These are phyloP conservation scores for Lontra canadensis DNA, from an alignment of 2,113 vertebrate genomes.

Conservation along the genomic window DNA sequence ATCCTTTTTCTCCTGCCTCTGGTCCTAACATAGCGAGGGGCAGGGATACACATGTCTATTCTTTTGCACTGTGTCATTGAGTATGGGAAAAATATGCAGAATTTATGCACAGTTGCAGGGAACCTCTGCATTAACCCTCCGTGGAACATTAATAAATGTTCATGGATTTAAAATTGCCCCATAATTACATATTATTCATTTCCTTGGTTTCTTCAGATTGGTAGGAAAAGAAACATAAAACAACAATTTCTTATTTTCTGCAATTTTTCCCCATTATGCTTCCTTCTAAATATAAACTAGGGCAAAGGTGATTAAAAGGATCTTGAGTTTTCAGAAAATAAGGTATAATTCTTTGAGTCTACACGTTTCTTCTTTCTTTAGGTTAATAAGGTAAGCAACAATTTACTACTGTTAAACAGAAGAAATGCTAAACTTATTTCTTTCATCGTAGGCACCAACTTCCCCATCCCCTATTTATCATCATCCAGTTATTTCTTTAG, in stretches of 20 bases:
- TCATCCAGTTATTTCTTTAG: neutral
- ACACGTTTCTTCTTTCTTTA: neutral
- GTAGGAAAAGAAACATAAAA: neutral
- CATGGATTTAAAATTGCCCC: neutral
- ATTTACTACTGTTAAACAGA: neutral
- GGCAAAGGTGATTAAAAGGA: neutral
- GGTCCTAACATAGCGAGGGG: neutral
- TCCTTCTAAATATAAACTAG: neutral
- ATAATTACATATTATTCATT: neutral
- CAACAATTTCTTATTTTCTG: conserved; percentile 48
- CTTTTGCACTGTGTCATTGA: neutral
- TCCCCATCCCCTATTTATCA: neutral
- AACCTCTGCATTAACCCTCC: neutral
- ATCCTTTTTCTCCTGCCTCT: conserved; percentile 28
- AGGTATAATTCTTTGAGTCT: neutral
- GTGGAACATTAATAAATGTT: neutral
- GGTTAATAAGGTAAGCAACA: neutral
- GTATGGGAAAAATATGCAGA: neutral
- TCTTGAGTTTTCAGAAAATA: conserved; percentile 29
- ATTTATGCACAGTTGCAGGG: neutral
- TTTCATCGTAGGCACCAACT: neutral
- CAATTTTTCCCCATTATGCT: conserved; percentile 27
- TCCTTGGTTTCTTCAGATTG: neutral
- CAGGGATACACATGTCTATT: neutral
- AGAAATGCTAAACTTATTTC: neutral